Evolutionary conservation across 1,140 invertebrate species (phyloP).

Genomic region (Pissodes strobi): DNA sequence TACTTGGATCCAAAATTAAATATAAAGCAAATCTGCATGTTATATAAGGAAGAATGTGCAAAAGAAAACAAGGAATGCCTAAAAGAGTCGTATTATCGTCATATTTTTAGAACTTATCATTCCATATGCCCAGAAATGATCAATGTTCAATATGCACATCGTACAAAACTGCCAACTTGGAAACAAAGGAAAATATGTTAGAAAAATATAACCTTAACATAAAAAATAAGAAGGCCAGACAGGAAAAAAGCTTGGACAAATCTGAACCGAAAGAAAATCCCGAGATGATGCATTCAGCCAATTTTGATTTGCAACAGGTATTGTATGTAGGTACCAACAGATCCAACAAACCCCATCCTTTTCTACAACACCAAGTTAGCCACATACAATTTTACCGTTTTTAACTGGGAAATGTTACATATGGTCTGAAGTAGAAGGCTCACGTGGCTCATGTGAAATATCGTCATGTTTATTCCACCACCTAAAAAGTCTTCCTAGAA

Average conservation of each 20-base stretch:
- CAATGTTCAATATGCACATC: too few species aligned
- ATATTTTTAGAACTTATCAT: not conserved
- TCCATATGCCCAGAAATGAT: too few species aligned
- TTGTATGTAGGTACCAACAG: not conserved
- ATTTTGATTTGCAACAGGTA: not conserved
- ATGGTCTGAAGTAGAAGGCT: not conserved
- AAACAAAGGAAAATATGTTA: not conserved
- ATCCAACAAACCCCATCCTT: not conserved
- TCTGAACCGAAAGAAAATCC: not conserved
- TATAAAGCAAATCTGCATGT: too few species aligned
- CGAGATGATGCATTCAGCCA: not conserved
- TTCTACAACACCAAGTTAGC: not conserved
- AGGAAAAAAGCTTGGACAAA: not conserved
- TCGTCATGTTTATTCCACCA: constrained; percentile 3
- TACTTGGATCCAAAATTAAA: too few species aligned
- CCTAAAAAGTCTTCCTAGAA: not conserved
- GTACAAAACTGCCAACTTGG: not conserved
- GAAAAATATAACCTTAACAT: not conserved
- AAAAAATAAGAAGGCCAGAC: not conserved
- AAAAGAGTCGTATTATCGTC: not conserved
- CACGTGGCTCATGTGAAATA: not conserved
- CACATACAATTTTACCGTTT: not conserved
- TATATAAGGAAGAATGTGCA: not conserved
- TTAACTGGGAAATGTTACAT: constrained; percentile 1
- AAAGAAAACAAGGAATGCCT: not conserved